Evolutionary conservation across 2,797 vertebrate genomes (phyloP), one percentile per base, ranked within the genome.

Genomic region (Xiphorhynchus erythropygius): DNA sequence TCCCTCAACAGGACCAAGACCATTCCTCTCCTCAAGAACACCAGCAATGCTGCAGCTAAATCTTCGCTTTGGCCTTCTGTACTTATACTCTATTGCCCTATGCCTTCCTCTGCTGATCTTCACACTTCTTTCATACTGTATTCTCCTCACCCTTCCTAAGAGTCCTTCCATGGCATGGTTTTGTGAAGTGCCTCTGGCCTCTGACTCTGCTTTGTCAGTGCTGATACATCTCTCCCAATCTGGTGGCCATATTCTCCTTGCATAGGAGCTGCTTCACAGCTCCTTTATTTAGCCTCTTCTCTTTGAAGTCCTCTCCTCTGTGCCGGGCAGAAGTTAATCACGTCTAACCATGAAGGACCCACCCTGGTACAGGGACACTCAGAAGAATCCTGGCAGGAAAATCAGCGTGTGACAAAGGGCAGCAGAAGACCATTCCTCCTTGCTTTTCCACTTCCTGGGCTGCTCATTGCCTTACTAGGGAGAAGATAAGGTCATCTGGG

Each of bases 401-500:
- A 73, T 8, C 6, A 27, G 6, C 18, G 76, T 57, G 28, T 2
- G 2, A 21, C 15, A 60, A 81, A 71, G 18, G 21, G 35, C 42
- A 84, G 35, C 22, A 52, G 39, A 65, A 42, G 37, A 63, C 5
- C 27, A 39, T 59, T 32, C 18, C 5, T 25, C 18, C n/a, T 28
- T 30, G 21, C 5, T 35, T 12, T 23, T 32, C 9, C 21, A 37
- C 3, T 19, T 62, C 27, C 57, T 84, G 13, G 2, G 1, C 42
- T 73, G 67, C 19, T 22, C n/a, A 16, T 50, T 0, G 1, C 28
- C 24, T 75, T 35, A 25, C 13, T 8, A 0, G 11, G 22, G n/a
- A 18, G 37, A 62, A 70, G 28, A 25, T 13, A 59, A 84, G 11
- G 11, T 46, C 35, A 73, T 9, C 9, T 62, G 56, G 91, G 18